These are phyloP conservation scores for Meteorus colon DNA, from an alignment of 2,888 invertebrate species.

Conservation along the genomic window DNA sequence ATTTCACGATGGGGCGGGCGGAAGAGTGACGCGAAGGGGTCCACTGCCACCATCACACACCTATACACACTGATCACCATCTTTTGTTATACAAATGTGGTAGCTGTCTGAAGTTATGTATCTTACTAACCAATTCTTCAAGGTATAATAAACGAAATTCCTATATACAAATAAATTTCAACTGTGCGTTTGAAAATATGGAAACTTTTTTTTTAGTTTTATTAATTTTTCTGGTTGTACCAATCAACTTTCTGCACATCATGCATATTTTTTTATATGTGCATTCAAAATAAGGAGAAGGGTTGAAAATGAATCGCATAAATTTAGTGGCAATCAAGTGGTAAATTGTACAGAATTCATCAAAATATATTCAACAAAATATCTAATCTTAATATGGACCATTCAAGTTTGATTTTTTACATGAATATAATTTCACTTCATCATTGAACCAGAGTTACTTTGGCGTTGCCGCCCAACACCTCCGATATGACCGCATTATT, in stretches of 20 bases:
- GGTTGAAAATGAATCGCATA: too few species aligned
- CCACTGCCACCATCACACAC: not conserved
- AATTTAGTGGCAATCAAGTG: too few species aligned
- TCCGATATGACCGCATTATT: not conserved
- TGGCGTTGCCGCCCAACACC: not conserved
- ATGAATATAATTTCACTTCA: not conserved
- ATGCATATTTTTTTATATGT: too few species aligned
- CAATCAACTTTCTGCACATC: not conserved
- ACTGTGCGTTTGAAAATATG: not conserved
- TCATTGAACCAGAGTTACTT: not conserved
- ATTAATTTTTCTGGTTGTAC: not conserved
- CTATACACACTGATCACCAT: not conserved
- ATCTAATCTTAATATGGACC: too few species aligned
- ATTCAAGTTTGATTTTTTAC: not conserved
- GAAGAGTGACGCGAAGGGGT: not conserved
- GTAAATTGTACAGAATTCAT: too few species aligned
- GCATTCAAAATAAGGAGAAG: too few species aligned
- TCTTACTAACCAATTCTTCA: not conserved
- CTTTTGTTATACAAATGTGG: conserved; percentile 24
- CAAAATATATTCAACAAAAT: too few species aligned
- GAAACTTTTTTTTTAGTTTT: not conserved
- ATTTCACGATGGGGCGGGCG: not conserved
- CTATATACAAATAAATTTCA: conserved; percentile 31
- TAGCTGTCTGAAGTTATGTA: conserved; percentile 5
- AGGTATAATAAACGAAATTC: not conserved